Base-by-base conservation (phyloP, 2,797 vertebrate species). In the Sandelia bainsii region DNA sequence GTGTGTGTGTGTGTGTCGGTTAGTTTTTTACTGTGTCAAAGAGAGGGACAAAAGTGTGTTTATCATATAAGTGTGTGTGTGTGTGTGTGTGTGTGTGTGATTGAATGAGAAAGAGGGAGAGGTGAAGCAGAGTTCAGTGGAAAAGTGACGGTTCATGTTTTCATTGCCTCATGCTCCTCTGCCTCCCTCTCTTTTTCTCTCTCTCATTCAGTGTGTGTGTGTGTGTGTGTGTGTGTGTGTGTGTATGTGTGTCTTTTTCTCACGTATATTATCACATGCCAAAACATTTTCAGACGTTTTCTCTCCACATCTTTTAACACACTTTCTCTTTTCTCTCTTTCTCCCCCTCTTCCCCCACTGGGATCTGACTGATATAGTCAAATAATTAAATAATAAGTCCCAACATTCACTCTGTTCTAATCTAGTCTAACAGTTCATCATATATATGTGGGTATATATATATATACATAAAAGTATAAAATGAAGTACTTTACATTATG, bases 111-210 rank as follows among this genome's bases (percentile, higher is more conserved):
- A 25, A 54, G 50, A 69, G 53, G 34, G 34, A 69, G 80, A 86
- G 91, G 87, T 92, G 66, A 91, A 81, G 63, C 77, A 69, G 83
- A 92, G 91, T 91, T 93, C 88, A 93, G 56, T 72, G 64, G 74
- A 81, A 89, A 87, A 87, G 81, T 79, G 77, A 87, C 83, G 81
- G 83, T 88, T 87, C 88, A 77, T 90, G 83, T 84, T 86, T 87
- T 87, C 61, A 69, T 86, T 84, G 82, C 82, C 88, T 90, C 85
- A 89, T 89, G 83, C 83, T 85, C 81, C 76, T 82, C 71, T 87
- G 71, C 59, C 1, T 4, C 44, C 5, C 42, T 17, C 62, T 75
- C 70, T 20, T 67, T 57, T 52, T 11, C 19, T 37, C 13, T 34
- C 42, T 60, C 3, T 29, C 23, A 5, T 16, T 42, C 40, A 1